phyloP scores from a whole-genome alignment of 2,888 invertebrate genomes.

The Glaucopsyche alexis region DNA sequence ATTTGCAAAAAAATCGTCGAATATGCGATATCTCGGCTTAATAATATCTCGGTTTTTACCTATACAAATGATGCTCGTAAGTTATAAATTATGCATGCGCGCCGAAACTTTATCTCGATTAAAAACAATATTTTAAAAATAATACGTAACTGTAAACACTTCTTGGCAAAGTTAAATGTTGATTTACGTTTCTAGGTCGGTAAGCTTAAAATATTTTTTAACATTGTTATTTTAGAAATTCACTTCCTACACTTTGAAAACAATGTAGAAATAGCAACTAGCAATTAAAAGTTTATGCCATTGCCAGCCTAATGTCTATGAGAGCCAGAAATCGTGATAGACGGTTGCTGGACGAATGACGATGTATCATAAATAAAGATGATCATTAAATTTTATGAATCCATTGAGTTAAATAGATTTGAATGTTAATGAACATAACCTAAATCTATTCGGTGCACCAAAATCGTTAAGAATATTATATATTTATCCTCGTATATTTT shows the following conservation, averaged over 20 bases:
- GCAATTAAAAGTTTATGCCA: neutral
- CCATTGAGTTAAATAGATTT: neutral
- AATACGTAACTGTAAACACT: constrained; percentile 11
- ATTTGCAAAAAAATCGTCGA: neutral
- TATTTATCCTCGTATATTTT: neutral
- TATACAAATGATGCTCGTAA: neutral
- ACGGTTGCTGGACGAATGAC: neutral
- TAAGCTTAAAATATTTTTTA: constrained; percentile 4
- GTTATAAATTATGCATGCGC: neutral
- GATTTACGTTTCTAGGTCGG: constrained; percentile 12
- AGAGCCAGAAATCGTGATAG: neutral
- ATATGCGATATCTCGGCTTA: too few relatives aligned
- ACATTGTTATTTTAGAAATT: constrained; percentile 9
- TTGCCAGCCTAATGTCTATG: neutral
- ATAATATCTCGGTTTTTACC: too few relatives aligned
- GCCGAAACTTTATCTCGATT: neutral
- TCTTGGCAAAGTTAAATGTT: constrained; percentile 19
- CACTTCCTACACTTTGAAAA: constrained; percentile 18
- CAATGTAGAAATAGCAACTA: neutral
- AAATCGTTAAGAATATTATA: neutral
- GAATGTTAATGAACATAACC: neutral
- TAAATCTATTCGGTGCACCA: neutral
- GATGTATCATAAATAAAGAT: constrained; percentile 13
- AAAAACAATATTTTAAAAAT: constrained; percentile 10
- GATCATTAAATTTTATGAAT: constrained; percentile 13